These are phyloP conservation scores for Esox masquinongy DNA, from an alignment of 2,797 vertebrate genomes.

Conservation along the genomic window DNA sequence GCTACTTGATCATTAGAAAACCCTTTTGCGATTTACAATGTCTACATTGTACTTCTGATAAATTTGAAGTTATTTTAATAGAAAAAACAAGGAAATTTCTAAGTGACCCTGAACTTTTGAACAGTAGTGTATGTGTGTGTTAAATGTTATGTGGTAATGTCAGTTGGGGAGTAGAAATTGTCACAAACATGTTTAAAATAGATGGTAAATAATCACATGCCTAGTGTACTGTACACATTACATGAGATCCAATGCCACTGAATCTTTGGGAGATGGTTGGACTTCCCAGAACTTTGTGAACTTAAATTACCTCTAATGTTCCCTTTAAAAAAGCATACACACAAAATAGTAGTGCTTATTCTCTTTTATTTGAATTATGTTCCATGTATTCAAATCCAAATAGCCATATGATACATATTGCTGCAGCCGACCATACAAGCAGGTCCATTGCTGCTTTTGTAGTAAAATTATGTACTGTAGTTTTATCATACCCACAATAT, in stretches of 20 bases:
- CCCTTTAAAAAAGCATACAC: neutral
- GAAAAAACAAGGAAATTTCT: too few species aligned
- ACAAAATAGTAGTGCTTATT: neutral
- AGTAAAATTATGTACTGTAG: neutral
- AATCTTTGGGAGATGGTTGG: neutral
- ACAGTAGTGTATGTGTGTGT: neutral
- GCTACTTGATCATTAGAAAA: too few species aligned
- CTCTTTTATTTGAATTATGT: neutral
- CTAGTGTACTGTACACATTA: too few species aligned
- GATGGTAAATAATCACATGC: neutral
- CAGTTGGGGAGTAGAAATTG: neutral
- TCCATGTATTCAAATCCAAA: slow-evolving; percentile 23
- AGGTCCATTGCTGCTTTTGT: slow-evolving; percentile 3
- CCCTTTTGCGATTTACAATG: too few species aligned
- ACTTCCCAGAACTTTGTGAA: neutral
- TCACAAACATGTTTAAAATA: neutral
- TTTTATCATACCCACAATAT: neutral
- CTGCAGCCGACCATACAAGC: neutral
- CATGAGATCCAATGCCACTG: neutral
- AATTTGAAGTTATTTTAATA: too few species aligned
- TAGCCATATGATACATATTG: slow-evolving; percentile 3
- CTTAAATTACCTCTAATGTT: neutral
- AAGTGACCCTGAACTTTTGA: too few species aligned
- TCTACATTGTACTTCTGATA: too few species aligned
- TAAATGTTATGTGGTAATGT: neutral